These are phyloP conservation scores for Heteromurus nitidus DNA, from an alignment of 2,888 invertebrate species.

Conservation along the genomic window DNA sequence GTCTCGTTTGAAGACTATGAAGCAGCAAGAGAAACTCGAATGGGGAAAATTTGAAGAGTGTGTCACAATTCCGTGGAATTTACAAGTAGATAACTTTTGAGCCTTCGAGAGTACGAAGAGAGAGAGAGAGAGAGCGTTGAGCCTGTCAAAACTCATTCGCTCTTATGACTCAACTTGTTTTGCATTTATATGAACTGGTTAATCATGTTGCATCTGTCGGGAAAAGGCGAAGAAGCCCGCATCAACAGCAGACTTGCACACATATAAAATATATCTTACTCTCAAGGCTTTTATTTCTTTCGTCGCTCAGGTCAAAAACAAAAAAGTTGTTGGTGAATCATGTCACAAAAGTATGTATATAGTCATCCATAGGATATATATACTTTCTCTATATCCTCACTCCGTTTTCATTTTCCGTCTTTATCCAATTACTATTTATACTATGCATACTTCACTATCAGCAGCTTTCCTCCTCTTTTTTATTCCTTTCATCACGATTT, in stretches of 20 bases:
- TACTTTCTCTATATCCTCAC: no score
- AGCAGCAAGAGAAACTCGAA: no score
- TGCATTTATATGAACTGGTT: slow-evolving; percentile 15
- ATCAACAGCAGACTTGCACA: not conserved
- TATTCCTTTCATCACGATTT: slow-evolving; percentile 11
- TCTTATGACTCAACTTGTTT: not conserved
- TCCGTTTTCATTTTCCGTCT: not conserved
- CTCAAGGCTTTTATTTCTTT: not conserved
- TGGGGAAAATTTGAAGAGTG: not conserved
- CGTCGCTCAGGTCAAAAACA: not conserved
- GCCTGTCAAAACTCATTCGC: slow-evolving; percentile 7
- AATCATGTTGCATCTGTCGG: not conserved
- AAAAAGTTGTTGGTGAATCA: slow-evolving; percentile 4
- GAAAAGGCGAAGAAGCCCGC: not conserved
- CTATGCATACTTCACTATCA: not conserved
- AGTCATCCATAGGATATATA: no score
- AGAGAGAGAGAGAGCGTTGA: no score
- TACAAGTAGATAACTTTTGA: slow-evolving; percentile 14
- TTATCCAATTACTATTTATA: slow-evolving; percentile 24
- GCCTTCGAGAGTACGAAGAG: not conserved
- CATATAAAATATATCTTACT: not conserved
- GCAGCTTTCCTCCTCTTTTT: not conserved
- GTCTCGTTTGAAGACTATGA: not conserved
- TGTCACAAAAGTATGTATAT: no score
- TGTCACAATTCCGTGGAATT: not conserved